Base-by-base conservation (phyloP, 2,113 vertebrate genomes). In the Corythornis cristatus region DNA sequence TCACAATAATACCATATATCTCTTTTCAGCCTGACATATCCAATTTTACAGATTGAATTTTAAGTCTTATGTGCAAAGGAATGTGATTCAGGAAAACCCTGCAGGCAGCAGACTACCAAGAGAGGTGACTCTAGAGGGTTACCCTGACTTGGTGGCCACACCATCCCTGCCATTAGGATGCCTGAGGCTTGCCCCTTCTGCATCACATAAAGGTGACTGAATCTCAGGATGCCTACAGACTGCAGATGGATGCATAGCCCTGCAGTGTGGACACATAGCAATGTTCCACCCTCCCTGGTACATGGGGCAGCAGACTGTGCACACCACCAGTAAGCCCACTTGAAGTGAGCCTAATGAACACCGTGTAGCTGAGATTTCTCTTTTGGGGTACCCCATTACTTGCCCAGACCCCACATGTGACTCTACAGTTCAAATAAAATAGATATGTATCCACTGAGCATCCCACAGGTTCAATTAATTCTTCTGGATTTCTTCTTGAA, bases 211-310 rank as follows among this genome's bases (percentile, higher is more conserved):
- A 64, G 43, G 72, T 35, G 33, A 42, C 20, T 0, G 1, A 20
- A 57, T 21, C 66, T 72, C 33, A 10, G 58, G 40, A 25, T 80
- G 45, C 37, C 57, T 54, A 5, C 15, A 23, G 50, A 64, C 11
- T 0, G 2, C 17, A 58, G 70, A 21, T 0, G 4, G 62, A 56
- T 37, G 35, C 12, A 42, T 8, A 48, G 70, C 23, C 76, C 35
- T 42, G 28, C 11, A 21, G 12, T 0, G 0, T 8, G 11, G 53
- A n/a, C 0, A 6, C n/a, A 18, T 1, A 13, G 50, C 37, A 48
- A n/a, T 4, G 33, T 26, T 75, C n/a, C 56, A 9, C 1, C 1
- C 40, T 18, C 28, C 9, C 1, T 11, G 21, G 60, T 26, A 33
- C 0, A 2, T 19, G 48, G 21, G 22, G 56, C 68, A 70, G 50